phyloP scores from a whole-genome alignment of 2,888 invertebrate species.

The Tenthredo mesomela region DNA sequence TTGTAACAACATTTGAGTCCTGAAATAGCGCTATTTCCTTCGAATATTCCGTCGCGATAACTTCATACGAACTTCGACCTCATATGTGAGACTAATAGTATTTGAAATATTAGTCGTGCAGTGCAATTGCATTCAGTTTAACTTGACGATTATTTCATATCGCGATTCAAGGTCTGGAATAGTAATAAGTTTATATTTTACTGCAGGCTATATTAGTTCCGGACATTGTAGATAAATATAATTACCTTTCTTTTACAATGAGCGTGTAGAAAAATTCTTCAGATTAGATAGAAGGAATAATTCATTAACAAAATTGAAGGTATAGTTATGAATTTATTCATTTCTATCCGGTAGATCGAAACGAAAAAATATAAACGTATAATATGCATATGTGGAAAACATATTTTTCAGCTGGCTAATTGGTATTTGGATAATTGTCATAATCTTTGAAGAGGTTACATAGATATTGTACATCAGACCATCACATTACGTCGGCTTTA shows the following conservation, averaged over 20 bases:
- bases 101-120: background rate
- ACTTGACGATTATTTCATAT: background rate
- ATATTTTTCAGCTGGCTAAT: background rate
- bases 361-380: background rate
- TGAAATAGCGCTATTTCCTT: no score
- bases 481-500: background rate
- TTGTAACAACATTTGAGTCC: no score
- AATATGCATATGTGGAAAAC: background rate
- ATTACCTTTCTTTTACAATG: background rate
- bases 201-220: background rate
- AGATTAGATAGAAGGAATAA: background rate
- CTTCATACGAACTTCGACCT: no score
- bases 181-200: background rate
- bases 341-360: background rate
- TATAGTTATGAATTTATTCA: background rate
- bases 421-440: slow-evolving; percentile 22
- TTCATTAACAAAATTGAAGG: background rate
- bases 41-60: no score
- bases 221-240: background rate
- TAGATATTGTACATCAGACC: background rate
- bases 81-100: background rate
- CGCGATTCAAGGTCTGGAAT: background rate
- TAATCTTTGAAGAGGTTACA: background rate
- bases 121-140: no score
- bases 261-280: background rate